Conservation (phyloP, 2,797 vertebrate genomes). For the Oreochromis mossambicus region DNA sequence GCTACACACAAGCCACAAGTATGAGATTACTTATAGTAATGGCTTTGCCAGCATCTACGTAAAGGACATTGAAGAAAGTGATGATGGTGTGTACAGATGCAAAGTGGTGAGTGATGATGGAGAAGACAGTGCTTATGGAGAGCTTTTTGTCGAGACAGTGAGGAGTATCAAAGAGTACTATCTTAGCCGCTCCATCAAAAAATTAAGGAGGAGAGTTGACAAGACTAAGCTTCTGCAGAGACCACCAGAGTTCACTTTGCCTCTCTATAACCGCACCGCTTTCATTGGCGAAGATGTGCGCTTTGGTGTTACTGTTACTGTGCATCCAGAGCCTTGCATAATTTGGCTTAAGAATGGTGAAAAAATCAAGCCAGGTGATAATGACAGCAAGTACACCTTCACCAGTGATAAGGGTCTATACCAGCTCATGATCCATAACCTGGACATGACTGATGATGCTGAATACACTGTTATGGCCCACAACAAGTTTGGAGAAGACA, state of each 20-base stretch:
- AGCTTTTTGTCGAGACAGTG: constrained; percentile 93
- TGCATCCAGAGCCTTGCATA: constrained; percentile 95
- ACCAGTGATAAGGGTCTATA: constrained; percentile 96
- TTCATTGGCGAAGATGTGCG: constrained; percentile 95
- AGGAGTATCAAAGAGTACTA: constrained; percentile 91
- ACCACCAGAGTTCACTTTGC: constrained; percentile 96
- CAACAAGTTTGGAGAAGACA: constrained; percentile 97
- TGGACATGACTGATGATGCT: constrained; percentile 86
- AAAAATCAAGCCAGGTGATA: constrained; percentile 87
- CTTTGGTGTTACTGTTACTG: constrained; percentile 97
- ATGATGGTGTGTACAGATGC: constrained; percentile 94
- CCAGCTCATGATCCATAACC: constrained; percentile 89
- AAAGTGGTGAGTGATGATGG: constrained; percentile 92
- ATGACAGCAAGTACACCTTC: constrained; percentile 93
- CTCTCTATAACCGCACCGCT: constrained; percentile 89
- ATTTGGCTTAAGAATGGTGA: constrained; percentile 96
- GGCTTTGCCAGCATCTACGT: constrained; percentile 93
- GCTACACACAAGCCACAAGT: constrained; percentile 88
- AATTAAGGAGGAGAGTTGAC: constrained; percentile 87
- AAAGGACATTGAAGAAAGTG: constrained; percentile 91
- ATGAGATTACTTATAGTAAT: constrained; percentile 91
- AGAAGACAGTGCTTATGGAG: constrained; percentile 91
- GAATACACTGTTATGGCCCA: constrained; percentile 93
- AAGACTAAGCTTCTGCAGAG: constrained; percentile 86
- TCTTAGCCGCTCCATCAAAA: constrained; percentile 86